Evolutionary conservation across 2,888 invertebrate species (phyloP).

Genomic region (Pristionchus fissidentatus): DNA sequence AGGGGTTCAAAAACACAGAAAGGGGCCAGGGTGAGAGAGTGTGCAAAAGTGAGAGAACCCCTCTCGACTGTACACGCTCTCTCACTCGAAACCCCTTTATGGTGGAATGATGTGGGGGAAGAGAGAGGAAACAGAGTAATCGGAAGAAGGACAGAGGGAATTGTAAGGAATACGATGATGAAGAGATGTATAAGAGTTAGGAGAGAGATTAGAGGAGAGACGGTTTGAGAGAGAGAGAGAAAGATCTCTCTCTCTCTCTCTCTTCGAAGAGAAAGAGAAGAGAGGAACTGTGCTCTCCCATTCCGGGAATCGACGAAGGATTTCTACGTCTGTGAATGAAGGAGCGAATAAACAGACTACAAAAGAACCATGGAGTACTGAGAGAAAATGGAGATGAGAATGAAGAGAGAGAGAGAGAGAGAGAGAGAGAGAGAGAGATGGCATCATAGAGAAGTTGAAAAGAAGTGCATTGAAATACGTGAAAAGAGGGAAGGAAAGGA

Average conservation of each 20-base stretch:
- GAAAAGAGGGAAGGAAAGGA: constrained; percentile 15
- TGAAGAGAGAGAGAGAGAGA: background rate
- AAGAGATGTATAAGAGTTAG: constrained; percentile 11
- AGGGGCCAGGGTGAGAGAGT: background rate
- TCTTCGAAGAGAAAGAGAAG: background rate
- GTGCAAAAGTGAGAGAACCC: background rate
- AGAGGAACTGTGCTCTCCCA: background rate
- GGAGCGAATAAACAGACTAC: background rate
- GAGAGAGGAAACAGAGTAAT: background rate
- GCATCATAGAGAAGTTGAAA: background rate
- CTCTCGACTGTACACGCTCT: no score
- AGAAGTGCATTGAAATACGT: no score
- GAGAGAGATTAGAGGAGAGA: background rate
- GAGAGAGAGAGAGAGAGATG: background rate
- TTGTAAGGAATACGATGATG: background rate
- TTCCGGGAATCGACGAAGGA: background rate
- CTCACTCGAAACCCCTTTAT: no score
- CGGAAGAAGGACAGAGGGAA: background rate
- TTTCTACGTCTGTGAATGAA: no score
- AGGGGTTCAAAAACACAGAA: background rate
- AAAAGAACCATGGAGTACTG: background rate
- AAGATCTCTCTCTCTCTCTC: no score
- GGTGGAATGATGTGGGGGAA: background rate
- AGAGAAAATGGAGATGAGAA: background rate
- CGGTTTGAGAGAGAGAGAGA: background rate